Conservation (phyloP, 2,888 invertebrate species). For the Apodemia zela region DNA sequence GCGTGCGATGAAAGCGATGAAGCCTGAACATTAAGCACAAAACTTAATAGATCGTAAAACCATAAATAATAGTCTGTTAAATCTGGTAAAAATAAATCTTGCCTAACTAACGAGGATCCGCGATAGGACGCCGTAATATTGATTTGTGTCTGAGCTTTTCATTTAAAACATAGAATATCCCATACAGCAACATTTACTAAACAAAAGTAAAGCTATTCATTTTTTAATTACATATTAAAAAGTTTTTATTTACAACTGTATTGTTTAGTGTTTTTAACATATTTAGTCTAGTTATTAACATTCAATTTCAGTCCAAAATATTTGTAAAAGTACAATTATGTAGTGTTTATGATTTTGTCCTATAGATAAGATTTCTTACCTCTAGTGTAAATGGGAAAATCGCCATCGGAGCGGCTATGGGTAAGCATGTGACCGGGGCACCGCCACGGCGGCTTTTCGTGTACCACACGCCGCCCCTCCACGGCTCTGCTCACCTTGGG, state of each 20-base stretch:
- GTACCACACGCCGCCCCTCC: conserved; percentile 76
- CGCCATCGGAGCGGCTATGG: conserved; percentile 92
- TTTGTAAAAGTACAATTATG: background rate
- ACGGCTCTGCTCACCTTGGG: conserved; percentile 70
- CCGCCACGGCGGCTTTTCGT: conserved; percentile 78
- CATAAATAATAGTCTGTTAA: conserved; percentile 17
- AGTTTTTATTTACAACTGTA: background rate
- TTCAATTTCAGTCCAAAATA: background rate
- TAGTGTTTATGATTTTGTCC: background rate
- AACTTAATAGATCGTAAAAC: conserved; percentile 21
- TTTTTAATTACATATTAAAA: background rate
- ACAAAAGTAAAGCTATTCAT: background rate
- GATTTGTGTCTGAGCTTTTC: background rate
- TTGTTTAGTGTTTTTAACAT: background rate
- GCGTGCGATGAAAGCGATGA: conserved; percentile 61
- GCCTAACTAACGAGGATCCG: background rate
- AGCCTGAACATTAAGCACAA: conserved; percentile 44
- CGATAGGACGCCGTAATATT: background rate
- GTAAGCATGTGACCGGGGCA: conserved; percentile 88
- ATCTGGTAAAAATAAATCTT: conserved; percentile 16
- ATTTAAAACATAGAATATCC: too few relatives aligned
- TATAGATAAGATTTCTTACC: conserved; percentile 70
- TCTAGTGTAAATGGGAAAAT: conserved; percentile 90
- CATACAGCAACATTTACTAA: too few relatives aligned
- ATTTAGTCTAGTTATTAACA: background rate